Conservation (phyloP, 2,888 invertebrate genomes). For the Cetonia aurata region DNA sequence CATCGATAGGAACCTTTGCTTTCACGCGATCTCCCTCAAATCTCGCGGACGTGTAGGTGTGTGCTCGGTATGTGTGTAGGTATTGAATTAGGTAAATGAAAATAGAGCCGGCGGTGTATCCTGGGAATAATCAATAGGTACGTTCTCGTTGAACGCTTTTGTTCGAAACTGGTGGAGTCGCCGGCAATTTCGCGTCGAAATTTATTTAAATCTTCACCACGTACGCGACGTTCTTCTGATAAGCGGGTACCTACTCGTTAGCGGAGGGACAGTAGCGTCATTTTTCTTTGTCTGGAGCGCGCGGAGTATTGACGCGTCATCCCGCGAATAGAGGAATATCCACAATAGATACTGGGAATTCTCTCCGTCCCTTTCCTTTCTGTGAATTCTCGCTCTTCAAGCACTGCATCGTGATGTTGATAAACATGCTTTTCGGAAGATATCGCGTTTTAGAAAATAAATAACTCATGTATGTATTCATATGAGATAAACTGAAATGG, state of each 20-base stretch:
- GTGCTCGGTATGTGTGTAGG: neutral
- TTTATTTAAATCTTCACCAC: slow-evolving; percentile 13
- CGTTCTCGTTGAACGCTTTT: slow-evolving; percentile 41
- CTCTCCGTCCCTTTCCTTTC: too few relatives aligned
- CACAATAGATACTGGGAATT: too few relatives aligned
- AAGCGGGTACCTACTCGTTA: neutral
- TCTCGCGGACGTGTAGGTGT: neutral
- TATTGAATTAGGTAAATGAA: slow-evolving; percentile 31
- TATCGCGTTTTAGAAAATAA: too few relatives aligned
- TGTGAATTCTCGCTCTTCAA: too few relatives aligned
- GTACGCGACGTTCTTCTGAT: neutral
- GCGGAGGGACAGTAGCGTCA: neutral
- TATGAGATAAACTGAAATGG: too few relatives aligned
- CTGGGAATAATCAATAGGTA: slow-evolving; percentile 44
- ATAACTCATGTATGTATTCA: too few relatives aligned
- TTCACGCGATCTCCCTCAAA: slow-evolving; percentile 2
- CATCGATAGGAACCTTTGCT: slow-evolving; percentile 4
- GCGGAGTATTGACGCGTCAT: slow-evolving; percentile 1
- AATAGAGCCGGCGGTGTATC: slow-evolving; percentile 35
- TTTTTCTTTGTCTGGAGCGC: slow-evolving; percentile 10
- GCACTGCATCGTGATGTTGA: too few relatives aligned
- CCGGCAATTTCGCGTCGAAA: slow-evolving; percentile 15
- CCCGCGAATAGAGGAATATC: too few relatives aligned
- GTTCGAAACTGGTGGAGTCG: slow-evolving; percentile 17
- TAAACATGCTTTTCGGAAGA: too few relatives aligned